Base-by-base conservation (phyloP, 2,113 vertebrate genomes). In the Hydrochoerus hydrochaeris region DNA sequence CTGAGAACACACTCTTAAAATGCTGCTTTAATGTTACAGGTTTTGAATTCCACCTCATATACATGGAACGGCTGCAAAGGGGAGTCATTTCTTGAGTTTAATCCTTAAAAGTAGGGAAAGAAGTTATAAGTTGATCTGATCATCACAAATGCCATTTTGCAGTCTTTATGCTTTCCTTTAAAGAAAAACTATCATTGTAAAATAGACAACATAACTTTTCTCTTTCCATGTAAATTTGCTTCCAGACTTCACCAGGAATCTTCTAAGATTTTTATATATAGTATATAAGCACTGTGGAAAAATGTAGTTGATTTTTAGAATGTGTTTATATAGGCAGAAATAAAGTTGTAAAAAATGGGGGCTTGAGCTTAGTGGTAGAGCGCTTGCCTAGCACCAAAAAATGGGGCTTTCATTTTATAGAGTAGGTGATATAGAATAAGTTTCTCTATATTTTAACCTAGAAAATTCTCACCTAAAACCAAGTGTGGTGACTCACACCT, bases 271-370 rank as follows among this genome's bases (percentile, higher is more conserved):
- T 95, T 85, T 87, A 13, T 94, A 58, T 73, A 58, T 78, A 30
- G 13, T 62, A 0, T 35, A 17, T 14, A 93, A 82, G 49, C 35
- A 92, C n/a, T 95, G 58, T 88, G 60, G 49, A 62, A 65, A 65
- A 75, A 88, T 92, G 85, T 87, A 28, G 80, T 52, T 86, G 28
- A 69, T 87, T 95, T 96, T 96, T 95, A 85, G 9, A 58, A 13
- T 88, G 30, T 94, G 35, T 80, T 91, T 95, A 26, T 83, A 54
- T 73, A 57, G 24, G 5, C 35, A 75, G 58, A 96, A 94, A 75
- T 86, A 58, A 9, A 69, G 75, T n/a, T 91, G 19, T 91, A 73
- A 62, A 75, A 95, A 93, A 26, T 24, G 14, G 38, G 41, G 32
- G 3, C 19, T 63, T 63, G 57, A 28, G 67, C 16, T 35, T 3